Evolutionary conservation across 2,797 vertebrate genomes (phyloP).

Genomic region (Galago senegalensis): DNA sequence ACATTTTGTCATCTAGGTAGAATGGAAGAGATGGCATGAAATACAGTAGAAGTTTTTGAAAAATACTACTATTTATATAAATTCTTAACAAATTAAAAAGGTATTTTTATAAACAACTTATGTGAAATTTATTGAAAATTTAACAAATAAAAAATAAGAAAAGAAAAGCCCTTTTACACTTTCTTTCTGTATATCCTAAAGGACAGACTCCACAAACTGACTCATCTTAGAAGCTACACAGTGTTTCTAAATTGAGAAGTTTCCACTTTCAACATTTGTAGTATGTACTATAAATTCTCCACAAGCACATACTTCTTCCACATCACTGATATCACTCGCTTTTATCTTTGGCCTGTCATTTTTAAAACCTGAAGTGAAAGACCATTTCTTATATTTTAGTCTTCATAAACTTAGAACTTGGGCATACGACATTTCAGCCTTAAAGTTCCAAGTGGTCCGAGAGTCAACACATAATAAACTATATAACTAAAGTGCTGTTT

Average conservation of each 20-base stretch:
- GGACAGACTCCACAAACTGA: constrained; percentile 26
- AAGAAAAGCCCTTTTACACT: not conserved
- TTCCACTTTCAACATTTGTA: not conserved
- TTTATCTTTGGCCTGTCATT: constrained; percentile 75
- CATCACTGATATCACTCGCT: not conserved
- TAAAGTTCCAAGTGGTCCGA: constrained; percentile 12
- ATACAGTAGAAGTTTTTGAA: not conserved
- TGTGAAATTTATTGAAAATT: too few relatives aligned
- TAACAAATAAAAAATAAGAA: too few relatives aligned
- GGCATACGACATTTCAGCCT: constrained; percentile 21
- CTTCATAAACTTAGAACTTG: constrained; percentile 39
- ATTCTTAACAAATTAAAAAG: constrained; percentile 30
- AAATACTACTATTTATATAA: not conserved
- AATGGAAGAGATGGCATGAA: constrained; percentile 1
- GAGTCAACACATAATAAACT: constrained; percentile 60
- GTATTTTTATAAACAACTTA: not conserved
- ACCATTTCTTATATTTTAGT: constrained; percentile 70
- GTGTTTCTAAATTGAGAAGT: not conserved
- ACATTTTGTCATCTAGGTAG: not conserved
- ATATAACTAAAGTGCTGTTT: constrained; percentile 46
- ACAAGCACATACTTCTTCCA: constrained; percentile 35
- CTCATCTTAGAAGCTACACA: not conserved
- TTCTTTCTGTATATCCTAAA: constrained; percentile 4
- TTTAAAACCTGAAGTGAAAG: constrained; percentile 75
- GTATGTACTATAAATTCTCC: constrained; percentile 64